Evolutionary conservation across 2,797 vertebrate species (phyloP).

Genomic region (Sardinella longiceps): DNA sequence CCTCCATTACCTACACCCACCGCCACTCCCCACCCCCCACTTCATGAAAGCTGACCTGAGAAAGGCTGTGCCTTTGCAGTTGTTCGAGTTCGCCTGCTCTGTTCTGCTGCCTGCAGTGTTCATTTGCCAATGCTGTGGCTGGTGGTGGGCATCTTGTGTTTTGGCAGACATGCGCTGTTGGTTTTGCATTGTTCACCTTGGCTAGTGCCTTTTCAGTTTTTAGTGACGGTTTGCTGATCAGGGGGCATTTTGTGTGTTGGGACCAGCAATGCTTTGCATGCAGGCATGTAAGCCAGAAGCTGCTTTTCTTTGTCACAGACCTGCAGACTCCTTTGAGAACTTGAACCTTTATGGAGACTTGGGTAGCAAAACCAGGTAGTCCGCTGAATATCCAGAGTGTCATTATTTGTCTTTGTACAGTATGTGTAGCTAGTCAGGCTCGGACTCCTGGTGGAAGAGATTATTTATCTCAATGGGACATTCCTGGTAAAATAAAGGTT

Average conservation of each 20-base stretch:
- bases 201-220: background rate
- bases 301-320: background rate
- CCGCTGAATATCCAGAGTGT: background rate
- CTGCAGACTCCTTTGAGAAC: background rate
- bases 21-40: background rate
- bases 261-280: background rate
- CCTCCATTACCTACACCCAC: background rate
- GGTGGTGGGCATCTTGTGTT: background rate
- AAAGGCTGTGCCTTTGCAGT: background rate
- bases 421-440: too few relatives aligned
- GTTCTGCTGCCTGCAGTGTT: background rate
- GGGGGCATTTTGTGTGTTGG: background rate
- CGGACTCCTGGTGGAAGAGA: too few relatives aligned
- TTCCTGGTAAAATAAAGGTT: too few relatives aligned
- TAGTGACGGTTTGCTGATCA: background rate
- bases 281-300: background rate
- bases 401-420: too few relatives aligned
- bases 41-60: background rate
- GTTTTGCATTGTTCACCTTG: constrained; percentile 11
- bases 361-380: background rate
- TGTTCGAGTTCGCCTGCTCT: background rate
- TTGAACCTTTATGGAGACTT: background rate
- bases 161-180: background rate
- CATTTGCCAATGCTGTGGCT: background rate
- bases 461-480: too few relatives aligned